phyloP scores from a whole-genome alignment of 1,140 invertebrate genomes.

The Heliconius hermathena region DNA sequence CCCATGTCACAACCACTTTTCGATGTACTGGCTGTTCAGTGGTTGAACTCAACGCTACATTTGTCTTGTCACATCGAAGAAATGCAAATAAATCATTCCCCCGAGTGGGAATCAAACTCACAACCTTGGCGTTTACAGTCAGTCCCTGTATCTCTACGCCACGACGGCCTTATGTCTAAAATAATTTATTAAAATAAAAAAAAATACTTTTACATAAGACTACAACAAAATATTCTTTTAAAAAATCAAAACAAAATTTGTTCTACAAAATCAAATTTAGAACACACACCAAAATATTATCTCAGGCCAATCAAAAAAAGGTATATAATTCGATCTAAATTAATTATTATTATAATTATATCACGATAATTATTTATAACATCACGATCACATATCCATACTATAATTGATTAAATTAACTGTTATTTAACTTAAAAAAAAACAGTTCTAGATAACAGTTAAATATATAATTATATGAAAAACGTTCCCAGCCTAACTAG shows the following conservation, averaged over 20 bases:
- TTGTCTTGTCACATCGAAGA: too few species aligned
- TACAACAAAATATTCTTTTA: not conserved
- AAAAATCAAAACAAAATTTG: too few species aligned
- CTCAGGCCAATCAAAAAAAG: not conserved
- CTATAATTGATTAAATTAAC: conserved; percentile 47
- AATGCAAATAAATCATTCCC: too few species aligned
- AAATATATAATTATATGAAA: conserved; percentile 37
- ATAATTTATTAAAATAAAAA: too few species aligned
- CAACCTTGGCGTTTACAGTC: too few species aligned
- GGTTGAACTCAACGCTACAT: too few species aligned
- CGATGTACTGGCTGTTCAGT: too few species aligned
- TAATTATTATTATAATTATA: not conserved
- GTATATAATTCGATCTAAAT: not conserved
- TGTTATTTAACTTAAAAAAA: conserved; percentile 51
- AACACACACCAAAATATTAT: not conserved
- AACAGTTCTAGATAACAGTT: not conserved
- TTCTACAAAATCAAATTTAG: too few species aligned
- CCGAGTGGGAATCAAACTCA: too few species aligned
- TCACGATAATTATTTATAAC: conserved; percentile 4
- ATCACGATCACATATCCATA: conserved; percentile 5
- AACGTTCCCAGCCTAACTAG: conserved; percentile 63
- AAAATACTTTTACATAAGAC: not conserved
- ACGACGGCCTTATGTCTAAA: too few species aligned
- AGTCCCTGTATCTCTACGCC: too few species aligned
- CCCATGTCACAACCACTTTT: too few species aligned